These are phyloP conservation scores for Noctua fimbriata DNA, from an alignment of 2,888 invertebrate genomes.

Conservation along the genomic window DNA sequence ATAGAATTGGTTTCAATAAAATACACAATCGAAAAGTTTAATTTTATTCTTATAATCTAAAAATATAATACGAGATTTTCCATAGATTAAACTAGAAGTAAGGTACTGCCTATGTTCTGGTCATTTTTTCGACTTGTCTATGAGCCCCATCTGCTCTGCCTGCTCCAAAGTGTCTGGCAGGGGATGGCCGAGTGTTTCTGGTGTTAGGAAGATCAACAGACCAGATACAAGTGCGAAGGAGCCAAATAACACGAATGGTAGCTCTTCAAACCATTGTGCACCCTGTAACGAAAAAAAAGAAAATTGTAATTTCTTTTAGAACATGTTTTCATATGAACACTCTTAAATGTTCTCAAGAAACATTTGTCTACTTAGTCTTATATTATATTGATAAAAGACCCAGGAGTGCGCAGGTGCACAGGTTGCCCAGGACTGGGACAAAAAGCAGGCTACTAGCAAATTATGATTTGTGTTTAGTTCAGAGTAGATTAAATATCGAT, in stretches of 20 bases:
- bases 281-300: conserved; percentile 71
- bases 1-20: conserved; percentile 23
- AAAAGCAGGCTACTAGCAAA: neutral
- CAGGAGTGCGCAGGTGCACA: too few species aligned
- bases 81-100: neutral
- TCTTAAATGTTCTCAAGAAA: neutral
- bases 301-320: neutral
- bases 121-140: conserved; percentile 22
- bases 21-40: conserved; percentile 10
- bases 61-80: conserved; percentile 50
- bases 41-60: conserved; percentile 20
- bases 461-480: neutral
- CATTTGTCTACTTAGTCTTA: neutral
- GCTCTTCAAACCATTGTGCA: conserved; percentile 76
- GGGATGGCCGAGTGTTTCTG: conserved; percentile 90
- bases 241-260: conserved; percentile 90
- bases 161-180: conserved; percentile 77
- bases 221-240: conserved; percentile 88
- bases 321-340: neutral
- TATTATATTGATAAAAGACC: neutral
- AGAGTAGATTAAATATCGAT: neutral
- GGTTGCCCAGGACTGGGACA: neutral
- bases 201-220: conserved; percentile 87
- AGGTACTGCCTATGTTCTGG: neutral
- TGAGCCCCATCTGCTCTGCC: conserved; percentile 50